These are phyloP conservation scores for Uria aalge DNA, from an alignment of 2,113 vertebrate species.

Conservation along the genomic window DNA sequence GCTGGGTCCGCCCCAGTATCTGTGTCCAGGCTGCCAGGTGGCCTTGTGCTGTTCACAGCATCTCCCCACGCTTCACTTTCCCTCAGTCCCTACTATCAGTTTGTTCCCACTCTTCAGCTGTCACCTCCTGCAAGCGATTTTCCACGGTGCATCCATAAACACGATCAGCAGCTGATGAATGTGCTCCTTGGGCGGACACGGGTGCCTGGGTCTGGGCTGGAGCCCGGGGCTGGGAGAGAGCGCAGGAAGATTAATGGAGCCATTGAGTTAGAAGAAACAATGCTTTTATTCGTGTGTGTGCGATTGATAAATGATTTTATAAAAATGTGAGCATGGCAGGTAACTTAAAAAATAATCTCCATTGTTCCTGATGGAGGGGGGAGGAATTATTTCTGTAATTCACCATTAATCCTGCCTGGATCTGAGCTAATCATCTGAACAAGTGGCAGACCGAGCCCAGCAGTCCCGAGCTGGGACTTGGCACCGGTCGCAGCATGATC, in stretches of 20 bases:
- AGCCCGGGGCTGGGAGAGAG: neutral
- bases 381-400: slow-evolving; percentile 26
- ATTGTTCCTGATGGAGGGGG: neutral
- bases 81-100: neutral
- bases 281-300: slow-evolving; percentile 5
- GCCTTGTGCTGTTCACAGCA: neutral
- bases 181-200: neutral
- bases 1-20: neutral
- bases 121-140: neutral
- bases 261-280: slow-evolving; percentile 38
- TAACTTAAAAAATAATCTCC: neutral
- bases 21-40: slow-evolving; percentile 9
- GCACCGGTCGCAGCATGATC: rapidly evolving
- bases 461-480: neutral
- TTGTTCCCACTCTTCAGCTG: slow-evolving; percentile 41
- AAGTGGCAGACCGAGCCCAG: neutral
- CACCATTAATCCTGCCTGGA: slow-evolving; percentile 12
- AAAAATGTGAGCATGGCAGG: slow-evolving; percentile 4
- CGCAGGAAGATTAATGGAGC: slow-evolving; percentile 32
- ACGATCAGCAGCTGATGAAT: neutral
- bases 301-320: neutral
- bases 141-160: neutral
- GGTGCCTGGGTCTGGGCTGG: neutral
- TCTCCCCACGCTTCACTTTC: slow-evolving; percentile 5
- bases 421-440: slow-evolving; percentile 8